Evolutionary conservation across 37 sponge, comb jelly and placozoan genomes (phyloP).

Genomic region (Cladorhizidae sp.): DNA sequence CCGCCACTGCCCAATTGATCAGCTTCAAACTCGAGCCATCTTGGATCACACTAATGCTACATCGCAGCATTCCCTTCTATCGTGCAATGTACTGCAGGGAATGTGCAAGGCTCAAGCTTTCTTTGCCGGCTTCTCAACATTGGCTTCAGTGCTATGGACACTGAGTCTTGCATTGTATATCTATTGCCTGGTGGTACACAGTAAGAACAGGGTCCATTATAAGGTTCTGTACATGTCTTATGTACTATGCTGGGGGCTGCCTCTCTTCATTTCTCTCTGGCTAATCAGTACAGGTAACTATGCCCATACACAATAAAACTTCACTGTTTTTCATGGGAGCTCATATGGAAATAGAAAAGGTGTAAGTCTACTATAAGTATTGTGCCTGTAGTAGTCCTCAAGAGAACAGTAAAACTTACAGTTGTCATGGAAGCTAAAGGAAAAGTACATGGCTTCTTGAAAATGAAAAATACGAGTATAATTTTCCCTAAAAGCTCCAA

Average conservation of each 20-base stretch:
- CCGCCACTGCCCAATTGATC: background rate
- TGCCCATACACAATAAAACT: no score
- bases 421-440: no score
- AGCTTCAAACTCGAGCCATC: background rate
- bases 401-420: no score
- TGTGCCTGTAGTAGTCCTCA: no score
- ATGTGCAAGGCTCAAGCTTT: conserved; percentile 45
- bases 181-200: conserved; percentile 32
- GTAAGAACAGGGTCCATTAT: background rate
- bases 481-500: no score
- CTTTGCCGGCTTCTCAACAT: conserved; percentile 28
- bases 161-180: conserved; percentile 56
- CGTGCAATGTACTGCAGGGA: background rate
- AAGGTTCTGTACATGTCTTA: conserved; percentile 21
- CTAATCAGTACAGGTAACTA: conserved; percentile 38
- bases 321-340: no score
- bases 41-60: background rate
- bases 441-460: no score
- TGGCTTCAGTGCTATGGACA: conserved; percentile 68
- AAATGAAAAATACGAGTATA: no score
- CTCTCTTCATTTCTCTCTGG: conserved; percentile 50
- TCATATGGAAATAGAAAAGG: no score
- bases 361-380: no score
- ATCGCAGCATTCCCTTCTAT: background rate
- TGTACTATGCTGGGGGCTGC: conserved; percentile 59